phyloP scores from a whole-genome alignment of 1,140 invertebrate species.

The Diuraphis noxia region DNA sequence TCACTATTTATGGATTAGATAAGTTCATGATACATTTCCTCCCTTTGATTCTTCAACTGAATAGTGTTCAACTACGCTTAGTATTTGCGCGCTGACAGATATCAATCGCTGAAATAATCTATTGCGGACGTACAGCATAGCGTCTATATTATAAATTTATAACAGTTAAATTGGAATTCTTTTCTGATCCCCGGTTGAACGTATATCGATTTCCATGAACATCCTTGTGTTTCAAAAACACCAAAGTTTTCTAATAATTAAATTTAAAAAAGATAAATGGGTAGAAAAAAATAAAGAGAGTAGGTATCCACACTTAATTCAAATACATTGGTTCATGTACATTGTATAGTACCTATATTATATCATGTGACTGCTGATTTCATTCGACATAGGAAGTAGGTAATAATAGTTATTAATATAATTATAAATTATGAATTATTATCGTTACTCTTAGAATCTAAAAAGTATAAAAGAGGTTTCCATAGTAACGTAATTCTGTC shows the following conservation, averaged over 20 bases:
- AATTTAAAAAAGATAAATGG: neutral
- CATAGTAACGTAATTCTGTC: too few relatives aligned
- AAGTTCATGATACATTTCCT: neutral
- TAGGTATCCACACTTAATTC: too few relatives aligned
- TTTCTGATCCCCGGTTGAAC: neutral
- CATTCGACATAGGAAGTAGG: too few relatives aligned
- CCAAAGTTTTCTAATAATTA: neutral
- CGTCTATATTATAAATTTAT: neutral
- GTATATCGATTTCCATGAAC: neutral
- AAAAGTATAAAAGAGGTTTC: too few relatives aligned
- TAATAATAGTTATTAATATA: too few relatives aligned
- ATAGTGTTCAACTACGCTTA: neutral
- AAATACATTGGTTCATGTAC: too few relatives aligned
- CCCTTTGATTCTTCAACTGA: neutral
- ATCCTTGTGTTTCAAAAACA: neutral
- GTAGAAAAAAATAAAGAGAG: too few relatives aligned
- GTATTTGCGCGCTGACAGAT: neutral
- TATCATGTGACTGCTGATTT: too few relatives aligned
- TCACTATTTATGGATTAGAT: neutral
- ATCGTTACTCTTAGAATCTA: too few relatives aligned
- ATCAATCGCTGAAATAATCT: neutral
- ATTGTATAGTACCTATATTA: too few relatives aligned
- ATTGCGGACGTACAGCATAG: neutral
- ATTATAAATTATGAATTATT: too few relatives aligned
- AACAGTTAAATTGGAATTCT: constrained; percentile 11